Percentiles rank a stretch among this genome's conserved stretches.
Evolutionary conservation across 2,797 vertebrate genomes (phyloP).

Genomic region (Podarcis lilfordi): DNA sequence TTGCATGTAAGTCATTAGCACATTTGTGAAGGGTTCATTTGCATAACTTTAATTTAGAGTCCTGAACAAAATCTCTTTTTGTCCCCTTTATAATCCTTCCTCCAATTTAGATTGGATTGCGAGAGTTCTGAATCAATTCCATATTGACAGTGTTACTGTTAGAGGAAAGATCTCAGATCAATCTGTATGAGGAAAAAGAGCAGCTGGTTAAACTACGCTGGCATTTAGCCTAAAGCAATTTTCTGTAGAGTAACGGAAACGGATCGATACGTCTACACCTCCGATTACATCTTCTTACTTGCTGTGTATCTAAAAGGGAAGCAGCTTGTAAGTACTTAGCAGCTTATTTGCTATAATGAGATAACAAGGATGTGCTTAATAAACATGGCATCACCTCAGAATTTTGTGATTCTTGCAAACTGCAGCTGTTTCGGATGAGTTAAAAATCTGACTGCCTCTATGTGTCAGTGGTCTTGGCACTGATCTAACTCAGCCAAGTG

Average conservation of each 20-base stretch:
- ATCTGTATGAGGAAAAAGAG: conserved; percentile 5
- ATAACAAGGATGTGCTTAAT: neutral
- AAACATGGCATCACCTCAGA: conserved; percentile 10
- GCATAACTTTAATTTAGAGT: neutral
- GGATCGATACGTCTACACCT: conserved; percentile 3
- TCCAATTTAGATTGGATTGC: neutral
- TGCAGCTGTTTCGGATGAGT: neutral
- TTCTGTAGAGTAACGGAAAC: conserved; percentile 12
- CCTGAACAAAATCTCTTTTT: neutral
- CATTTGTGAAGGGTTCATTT: neutral
- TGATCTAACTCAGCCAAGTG: neutral
- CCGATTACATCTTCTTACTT: neutral
- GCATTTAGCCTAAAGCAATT: neutral
- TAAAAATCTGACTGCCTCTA: neutral
- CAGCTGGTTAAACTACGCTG: neutral
- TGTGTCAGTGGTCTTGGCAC: neutral
- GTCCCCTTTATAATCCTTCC: neutral
- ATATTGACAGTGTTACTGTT: conserved; percentile 6
- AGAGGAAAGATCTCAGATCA: conserved; percentile 7
- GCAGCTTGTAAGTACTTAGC: neutral
- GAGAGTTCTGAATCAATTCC: neutral
- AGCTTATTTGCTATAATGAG: neutral
- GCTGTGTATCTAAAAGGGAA: neutral
- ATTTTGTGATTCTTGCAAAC: conserved; percentile 6
- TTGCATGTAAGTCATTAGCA: neutral